These are phyloP conservation scores for Hipparchia semele DNA, from an alignment of 2,888 invertebrate species.

Conservation along the genomic window DNA sequence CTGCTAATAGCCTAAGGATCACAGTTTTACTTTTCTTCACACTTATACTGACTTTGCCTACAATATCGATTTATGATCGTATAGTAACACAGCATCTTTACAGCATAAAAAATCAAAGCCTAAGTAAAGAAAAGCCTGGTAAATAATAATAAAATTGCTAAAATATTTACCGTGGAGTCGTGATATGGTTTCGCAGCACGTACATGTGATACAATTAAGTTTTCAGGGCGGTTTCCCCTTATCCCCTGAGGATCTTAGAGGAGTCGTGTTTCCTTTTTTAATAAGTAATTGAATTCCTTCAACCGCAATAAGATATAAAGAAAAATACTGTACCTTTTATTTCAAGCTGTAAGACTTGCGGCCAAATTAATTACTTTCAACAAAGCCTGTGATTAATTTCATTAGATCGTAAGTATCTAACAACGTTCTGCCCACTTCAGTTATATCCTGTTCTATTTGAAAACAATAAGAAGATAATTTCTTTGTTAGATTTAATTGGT, in stretches of 20 bases:
- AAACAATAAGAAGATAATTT: neutral
- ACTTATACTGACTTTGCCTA: too few species aligned
- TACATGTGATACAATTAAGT: slow-evolving; percentile 23
- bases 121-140: neutral
- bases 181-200: slow-evolving; percentile 12
- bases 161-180: neutral
- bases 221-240: slow-evolving; percentile 1
- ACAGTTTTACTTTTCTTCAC: too few species aligned
- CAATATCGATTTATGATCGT: too few species aligned
- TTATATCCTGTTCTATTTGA: neutral
- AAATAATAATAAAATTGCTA: neutral
- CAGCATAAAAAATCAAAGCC: neutral
- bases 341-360: slow-evolving; percentile 8
- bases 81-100: neutral
- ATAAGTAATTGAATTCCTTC: slow-evolving; percentile 21
- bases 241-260: slow-evolving; percentile 11
- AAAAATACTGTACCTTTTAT: slow-evolving; percentile 13
- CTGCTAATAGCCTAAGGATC: too few species aligned
- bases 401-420: slow-evolving; percentile 10
- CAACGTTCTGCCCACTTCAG: slow-evolving; percentile 2
- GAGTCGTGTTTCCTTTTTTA: slow-evolving; percentile 7
- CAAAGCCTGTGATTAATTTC: slow-evolving; percentile 11
- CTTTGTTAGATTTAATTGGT: neutral
- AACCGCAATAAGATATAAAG: slow-evolving; percentile 5
- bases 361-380: slow-evolving; percentile 17